Percentiles rank a stretch among this genome's conserved stretches.
These are phyloP conservation scores for Hypotaenidia okinawae DNA, from an alignment of 2,797 vertebrate species.

Conservation along the genomic window DNA sequence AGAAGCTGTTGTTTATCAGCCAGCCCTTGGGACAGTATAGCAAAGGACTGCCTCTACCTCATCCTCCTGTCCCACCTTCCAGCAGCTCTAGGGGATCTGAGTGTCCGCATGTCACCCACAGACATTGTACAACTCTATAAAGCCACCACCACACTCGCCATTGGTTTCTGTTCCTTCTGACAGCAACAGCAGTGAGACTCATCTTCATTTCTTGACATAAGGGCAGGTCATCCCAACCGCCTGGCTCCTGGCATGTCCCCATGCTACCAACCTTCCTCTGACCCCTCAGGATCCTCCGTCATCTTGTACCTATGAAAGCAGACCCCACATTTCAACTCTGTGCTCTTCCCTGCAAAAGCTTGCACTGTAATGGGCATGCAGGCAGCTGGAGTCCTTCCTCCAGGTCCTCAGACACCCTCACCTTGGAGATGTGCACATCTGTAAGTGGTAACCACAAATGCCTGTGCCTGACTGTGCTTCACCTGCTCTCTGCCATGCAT, in stretches of 20 bases:
- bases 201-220: neutral
- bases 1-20: neutral
- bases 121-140: neutral
- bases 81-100: neutral
- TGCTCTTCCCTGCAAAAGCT: neutral
- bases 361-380: fast-evolving
- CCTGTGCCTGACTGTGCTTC: neutral
- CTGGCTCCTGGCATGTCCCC: neutral
- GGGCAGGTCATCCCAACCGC: neutral
- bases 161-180: neutral
- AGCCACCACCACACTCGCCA: neutral
- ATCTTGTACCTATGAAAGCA: neutral
- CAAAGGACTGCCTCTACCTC: neutral
- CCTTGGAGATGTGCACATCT: neutral
- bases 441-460: fast-evolving
- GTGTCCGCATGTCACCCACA: neutral
- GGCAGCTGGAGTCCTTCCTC: neutral
- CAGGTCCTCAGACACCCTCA: neutral
- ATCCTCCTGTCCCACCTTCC: neutral
- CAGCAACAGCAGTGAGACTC: neutral
- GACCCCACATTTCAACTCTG: neutral
- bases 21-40: neutral
- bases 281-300: neutral
- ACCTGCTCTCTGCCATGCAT: neutral
- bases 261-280: neutral